Conservation (phyloP, 1,140 invertebrate genomes). For the Drosophila aff. region DNA sequence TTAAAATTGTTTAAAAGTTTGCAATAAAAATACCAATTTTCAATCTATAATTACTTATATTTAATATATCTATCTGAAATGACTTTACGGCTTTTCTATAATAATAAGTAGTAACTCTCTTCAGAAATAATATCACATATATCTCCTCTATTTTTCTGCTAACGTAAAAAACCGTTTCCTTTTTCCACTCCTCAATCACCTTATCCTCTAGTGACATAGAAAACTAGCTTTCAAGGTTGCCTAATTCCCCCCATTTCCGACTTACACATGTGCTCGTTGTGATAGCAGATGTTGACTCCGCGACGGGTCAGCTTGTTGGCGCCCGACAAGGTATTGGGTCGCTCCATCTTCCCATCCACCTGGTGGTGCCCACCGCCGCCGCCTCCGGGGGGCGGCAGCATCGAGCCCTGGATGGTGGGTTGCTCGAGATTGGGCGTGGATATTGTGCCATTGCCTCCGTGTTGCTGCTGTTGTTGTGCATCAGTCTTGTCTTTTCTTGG, state of each 20-base stretch:
- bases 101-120: background rate
- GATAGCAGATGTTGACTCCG: constrained; percentile 88
- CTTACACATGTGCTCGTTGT: constrained; percentile 89
- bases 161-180: constrained; percentile 1
- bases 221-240: background rate
- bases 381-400: constrained; percentile 83
- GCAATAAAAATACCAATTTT: background rate
- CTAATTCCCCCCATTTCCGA: constrained; percentile 30
- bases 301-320: constrained; percentile 90
- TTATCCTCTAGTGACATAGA: constrained; percentile 2
- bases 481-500: constrained; percentile 96
- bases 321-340: constrained; percentile 90
- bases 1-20: no score
- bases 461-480: constrained; percentile 86
- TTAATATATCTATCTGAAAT: background rate
- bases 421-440: constrained; percentile 87
- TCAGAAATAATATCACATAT: no score
- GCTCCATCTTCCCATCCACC: constrained; percentile 88
- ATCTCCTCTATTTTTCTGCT: background rate
- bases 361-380: constrained; percentile 63
- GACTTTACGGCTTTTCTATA: no score
- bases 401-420: constrained; percentile 85
- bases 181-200: background rate
- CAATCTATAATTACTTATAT: background rate
- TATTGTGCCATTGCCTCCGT: constrained; percentile 87